Evolutionary conservation across 1,140 invertebrate species (phyloP), one percentile per base, ranked within the genome.

Genomic region (Zaprionus davidi): DNA sequence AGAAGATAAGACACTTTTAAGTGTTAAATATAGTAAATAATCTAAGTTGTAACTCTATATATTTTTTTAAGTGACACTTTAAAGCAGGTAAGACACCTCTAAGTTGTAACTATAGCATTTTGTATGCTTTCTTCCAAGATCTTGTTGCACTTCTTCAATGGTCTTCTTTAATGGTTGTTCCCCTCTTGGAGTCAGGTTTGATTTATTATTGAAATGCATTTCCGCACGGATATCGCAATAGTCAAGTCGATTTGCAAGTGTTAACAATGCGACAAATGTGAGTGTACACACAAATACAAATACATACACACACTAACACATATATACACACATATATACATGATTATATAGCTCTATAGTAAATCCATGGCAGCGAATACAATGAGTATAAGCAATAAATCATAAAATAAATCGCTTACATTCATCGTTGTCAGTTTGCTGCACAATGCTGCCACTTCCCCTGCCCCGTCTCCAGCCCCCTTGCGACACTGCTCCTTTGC

Each of bases 391-490:
- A 76, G 84, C 84, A 88, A 88, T 88, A 88, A 88, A 88, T 88
- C 84, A 88, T 88, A 88, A 90, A 84, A 88, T 88, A 88, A 88
- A 88, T 88, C 84, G 84, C 84, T 90, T 88, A 90, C 84, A 88
- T 88, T 88, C 84, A 88, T 88, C 84, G 84, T 73, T 88, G 84
- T 90, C 84, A 73, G 84, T 63, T 72, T 73, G 71, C 58, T 72
- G 81, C 81, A 90, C 84, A 84, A 88, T 90, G 79, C 78, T 75
- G 56, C 44, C 57, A 60, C 72, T 63, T 73, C 53, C 46, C 59
- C 17, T 2, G 9, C 15, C 22, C 53, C 70, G 49, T 49, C 57
- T 34, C n/a, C 34, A 34, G 53, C 41, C 46, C 62, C 53, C 51
- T 62, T 79, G 57, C 46, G 17, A 49, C 53, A 66, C 64, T 60